Evolutionary conservation across 2,888 invertebrate species (phyloP).

Genomic region (Salpingus planirostris): DNA sequence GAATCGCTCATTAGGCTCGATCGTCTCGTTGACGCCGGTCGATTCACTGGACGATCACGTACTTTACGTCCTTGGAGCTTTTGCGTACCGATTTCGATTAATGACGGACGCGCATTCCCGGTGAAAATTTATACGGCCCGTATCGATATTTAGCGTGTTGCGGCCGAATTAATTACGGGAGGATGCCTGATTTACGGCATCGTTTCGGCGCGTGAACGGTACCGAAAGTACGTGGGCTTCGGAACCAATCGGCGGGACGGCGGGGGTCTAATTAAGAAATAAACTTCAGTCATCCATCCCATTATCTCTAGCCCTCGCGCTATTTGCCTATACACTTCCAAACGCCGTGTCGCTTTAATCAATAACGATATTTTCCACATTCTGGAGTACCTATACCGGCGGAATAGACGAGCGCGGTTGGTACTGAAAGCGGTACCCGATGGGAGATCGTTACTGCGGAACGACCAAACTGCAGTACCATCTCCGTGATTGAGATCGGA

Average conservation of each 20-base stretch:
- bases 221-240: conserved; percentile 11
- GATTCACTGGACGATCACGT: too few species aligned
- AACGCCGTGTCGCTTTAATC: conserved; percentile 12
- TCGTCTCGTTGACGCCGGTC: too few species aligned
- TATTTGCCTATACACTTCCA: conserved; percentile 14
- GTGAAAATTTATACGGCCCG: not conserved
- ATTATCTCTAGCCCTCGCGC: conserved; percentile 10
- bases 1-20: too few species aligned
- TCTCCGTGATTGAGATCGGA: too few species aligned
- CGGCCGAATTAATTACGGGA: conserved; percentile 9
- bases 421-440: too few species aligned
- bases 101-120: too few species aligned
- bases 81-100: too few species aligned
- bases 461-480: too few species aligned
- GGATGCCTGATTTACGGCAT: conserved; percentile 6
- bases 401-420: too few species aligned
- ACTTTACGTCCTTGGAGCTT: too few species aligned
- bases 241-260: conserved; percentile 12
- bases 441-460: too few species aligned
- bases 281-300: conserved; percentile 16
- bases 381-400: too few species aligned
- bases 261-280: conserved; percentile 19
- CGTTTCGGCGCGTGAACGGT: conserved; percentile 6
- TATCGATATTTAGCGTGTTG: conserved; percentile 7
- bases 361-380: conserved; percentile 9